These are phyloP conservation scores for Callocephalon fimbriatum DNA, from an alignment of 2,113 vertebrate genomes.

Conservation along the genomic window DNA sequence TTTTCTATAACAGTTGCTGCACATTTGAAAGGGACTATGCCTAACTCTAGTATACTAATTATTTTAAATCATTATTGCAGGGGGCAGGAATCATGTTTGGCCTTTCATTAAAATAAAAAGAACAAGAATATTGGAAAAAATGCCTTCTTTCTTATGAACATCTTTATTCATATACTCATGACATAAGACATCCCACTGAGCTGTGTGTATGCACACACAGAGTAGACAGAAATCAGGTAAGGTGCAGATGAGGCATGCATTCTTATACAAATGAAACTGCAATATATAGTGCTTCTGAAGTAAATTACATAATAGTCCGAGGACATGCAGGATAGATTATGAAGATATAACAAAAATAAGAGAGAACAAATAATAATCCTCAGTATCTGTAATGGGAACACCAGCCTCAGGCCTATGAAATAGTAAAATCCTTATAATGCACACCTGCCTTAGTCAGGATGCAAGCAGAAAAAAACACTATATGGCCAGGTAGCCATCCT, in stretches of 20 bases:
- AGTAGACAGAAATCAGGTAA: not conserved
- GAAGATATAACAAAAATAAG: not conserved
- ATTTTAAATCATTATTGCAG: not conserved
- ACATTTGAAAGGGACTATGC: not conserved
- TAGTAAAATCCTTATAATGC: not conserved
- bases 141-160: not conserved
- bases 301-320: not conserved
- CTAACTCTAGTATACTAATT: not conserved
- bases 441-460: not conserved
- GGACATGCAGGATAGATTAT: not conserved
- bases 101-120: not conserved
- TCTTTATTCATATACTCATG: conserved; percentile 14
- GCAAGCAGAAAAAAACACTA: not conserved
- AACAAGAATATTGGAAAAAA: not conserved
- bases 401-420: not conserved
- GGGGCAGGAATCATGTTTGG: not conserved
- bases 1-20: not conserved
- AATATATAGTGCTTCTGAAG: not conserved
- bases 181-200: not conserved
- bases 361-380: not conserved
- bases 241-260: not conserved
- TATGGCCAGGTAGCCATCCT: not conserved
- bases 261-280: not conserved
- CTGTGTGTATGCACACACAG: not conserved
- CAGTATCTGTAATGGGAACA: not conserved